phyloP scores from a whole-genome alignment of 2,888 invertebrate species.

The Rhamnusium bicolor region DNA sequence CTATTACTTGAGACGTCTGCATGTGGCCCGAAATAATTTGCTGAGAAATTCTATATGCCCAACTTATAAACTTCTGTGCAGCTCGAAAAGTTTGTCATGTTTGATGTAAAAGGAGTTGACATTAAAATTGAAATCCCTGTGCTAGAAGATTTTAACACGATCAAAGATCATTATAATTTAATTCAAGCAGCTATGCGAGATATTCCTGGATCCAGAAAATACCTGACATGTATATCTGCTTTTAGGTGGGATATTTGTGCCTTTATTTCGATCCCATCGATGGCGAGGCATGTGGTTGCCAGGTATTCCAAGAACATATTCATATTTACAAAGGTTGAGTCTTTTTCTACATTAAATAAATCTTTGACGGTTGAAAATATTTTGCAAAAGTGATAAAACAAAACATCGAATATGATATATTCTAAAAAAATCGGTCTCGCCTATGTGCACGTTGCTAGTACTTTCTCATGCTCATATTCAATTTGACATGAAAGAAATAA shows the following conservation, averaged over 20 bases:
- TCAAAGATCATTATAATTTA: constrained; percentile 70
- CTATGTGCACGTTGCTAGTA: no score
- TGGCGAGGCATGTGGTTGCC: no score
- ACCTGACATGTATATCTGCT: constrained; percentile 38
- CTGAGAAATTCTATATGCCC: constrained; percentile 70
- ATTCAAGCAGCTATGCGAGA: constrained; percentile 60
- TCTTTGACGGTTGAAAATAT: no score
- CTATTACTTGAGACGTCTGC: constrained; percentile 68
- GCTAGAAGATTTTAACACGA: constrained; percentile 69
- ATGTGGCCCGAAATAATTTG: constrained; percentile 68
- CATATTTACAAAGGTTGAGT: no score
- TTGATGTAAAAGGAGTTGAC: constrained; percentile 72
- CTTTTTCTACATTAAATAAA: no score
- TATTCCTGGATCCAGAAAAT: constrained; percentile 43
- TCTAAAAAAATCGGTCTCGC: no score
- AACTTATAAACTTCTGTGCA: constrained; percentile 65
- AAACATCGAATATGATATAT: no score
- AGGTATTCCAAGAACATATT: neutral
- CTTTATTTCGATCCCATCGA: neutral
- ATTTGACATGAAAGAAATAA: no score
- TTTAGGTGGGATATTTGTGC: neutral
- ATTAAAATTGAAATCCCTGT: constrained; percentile 71
- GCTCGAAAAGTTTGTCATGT: constrained; percentile 67
- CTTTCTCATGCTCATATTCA: no score
- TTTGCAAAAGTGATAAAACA: no score